Evolutionary conservation across 2,797 vertebrate genomes (phyloP).

Genomic region (Chaenodraco wilsoni): DNA sequence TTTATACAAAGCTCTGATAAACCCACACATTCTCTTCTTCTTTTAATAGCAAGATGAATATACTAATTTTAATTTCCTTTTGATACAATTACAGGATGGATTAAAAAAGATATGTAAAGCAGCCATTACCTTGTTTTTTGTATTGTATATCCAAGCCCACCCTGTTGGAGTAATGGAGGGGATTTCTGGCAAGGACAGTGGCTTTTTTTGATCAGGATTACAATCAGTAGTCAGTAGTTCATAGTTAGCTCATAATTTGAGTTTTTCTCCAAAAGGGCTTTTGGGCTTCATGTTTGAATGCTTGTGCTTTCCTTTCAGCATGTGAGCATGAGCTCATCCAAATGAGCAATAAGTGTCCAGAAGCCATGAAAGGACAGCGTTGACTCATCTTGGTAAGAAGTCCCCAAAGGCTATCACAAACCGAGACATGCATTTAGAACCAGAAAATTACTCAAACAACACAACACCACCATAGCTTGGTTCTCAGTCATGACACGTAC

Average conservation of each 20-base stretch:
- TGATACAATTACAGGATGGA: not conserved
- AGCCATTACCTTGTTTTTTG: slow-evolving; percentile 15
- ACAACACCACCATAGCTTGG: not conserved
- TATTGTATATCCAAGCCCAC: slow-evolving; percentile 11
- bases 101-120: not conserved
- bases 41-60: not conserved
- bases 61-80: not conserved
- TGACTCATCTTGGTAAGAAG: slow-evolving; percentile 55
- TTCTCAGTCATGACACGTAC: slow-evolving; percentile 7
- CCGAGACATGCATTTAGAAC: slow-evolving; percentile 19
- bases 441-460: slow-evolving; percentile 17
- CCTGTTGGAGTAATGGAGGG: slow-evolving; percentile 23
- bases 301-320: slow-evolving; percentile 36
- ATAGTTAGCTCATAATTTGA: slow-evolving; percentile 17
- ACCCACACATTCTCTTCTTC: not conserved
- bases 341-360: slow-evolving; percentile 48
- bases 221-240: slow-evolving; percentile 36
- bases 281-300: slow-evolving; percentile 13
- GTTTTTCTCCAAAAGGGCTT: slow-evolving; percentile 29
- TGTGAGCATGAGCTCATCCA: slow-evolving; percentile 57
- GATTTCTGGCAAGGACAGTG: slow-evolving; percentile 15
- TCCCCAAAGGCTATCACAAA: slow-evolving; percentile 15
- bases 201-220: slow-evolving; percentile 22
- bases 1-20: not conserved
- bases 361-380: slow-evolving; percentile 42